Percentiles rank a stretch among this genome's conserved stretches.
Evolutionary conservation across 2,113 vertebrate genomes (phyloP).

Genomic region (Gobiocypris rarus): DNA sequence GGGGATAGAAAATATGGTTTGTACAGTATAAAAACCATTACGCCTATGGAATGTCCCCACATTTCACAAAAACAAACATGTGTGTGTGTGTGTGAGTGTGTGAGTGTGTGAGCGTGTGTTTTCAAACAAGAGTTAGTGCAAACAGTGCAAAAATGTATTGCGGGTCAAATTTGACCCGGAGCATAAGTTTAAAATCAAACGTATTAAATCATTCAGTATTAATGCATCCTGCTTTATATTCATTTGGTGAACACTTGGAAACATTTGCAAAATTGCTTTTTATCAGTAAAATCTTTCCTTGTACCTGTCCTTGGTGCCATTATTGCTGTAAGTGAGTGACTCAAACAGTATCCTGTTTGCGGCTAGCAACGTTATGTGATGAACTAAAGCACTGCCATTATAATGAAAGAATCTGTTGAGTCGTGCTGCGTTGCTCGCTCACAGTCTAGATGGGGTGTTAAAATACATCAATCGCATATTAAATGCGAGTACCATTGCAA

Average conservation of each 20-base stretch:
- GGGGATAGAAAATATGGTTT: too few species aligned
- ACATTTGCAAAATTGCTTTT: neutral
- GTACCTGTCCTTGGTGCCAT: too few species aligned
- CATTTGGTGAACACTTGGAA: neutral
- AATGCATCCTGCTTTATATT: neutral
- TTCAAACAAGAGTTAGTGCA: neutral
- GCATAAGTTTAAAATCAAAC: too few species aligned
- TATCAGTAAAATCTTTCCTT: too few species aligned
- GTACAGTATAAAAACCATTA: too few species aligned
- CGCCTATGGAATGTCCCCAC: too few species aligned
- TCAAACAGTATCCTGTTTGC: neutral
- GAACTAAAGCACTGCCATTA: neutral
- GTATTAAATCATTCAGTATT: neutral
- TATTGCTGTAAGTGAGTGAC: too few species aligned
- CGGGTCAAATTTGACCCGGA: neutral
- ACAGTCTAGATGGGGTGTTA: constrained; percentile 6
- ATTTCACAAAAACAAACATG: too few species aligned
- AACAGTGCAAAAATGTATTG: neutral
- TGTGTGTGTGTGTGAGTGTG: too few species aligned
- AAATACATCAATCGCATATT: constrained; percentile 10
- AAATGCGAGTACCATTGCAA: neutral
- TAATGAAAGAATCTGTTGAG: constrained; percentile 1
- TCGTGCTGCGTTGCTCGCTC: neutral
- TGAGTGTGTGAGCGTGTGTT: too few species aligned
- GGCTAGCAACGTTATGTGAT: neutral